Conservation (phyloP, 2,113 vertebrate genomes). For the Sialia sialis region DNA sequence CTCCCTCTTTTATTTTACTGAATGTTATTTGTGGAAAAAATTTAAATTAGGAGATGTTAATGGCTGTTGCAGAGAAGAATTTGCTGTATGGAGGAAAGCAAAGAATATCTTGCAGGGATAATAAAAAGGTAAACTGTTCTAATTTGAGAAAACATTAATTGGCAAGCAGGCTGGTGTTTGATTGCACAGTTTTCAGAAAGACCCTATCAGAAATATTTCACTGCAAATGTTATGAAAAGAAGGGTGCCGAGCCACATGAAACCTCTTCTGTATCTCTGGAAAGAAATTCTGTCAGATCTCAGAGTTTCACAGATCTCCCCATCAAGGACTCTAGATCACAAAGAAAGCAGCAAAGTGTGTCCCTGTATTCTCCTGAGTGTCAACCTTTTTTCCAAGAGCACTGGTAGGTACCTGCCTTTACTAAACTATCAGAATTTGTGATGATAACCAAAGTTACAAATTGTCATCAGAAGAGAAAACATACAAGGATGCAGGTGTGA, state of each 20-base stretch:
- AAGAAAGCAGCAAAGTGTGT: neutral
- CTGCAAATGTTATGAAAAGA: neutral
- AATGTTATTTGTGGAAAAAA: neutral
- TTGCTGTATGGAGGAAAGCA: neutral
- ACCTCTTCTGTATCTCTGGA: neutral
- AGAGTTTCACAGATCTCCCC: neutral
- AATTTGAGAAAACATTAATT: neutral
- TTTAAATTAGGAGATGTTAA: neutral
- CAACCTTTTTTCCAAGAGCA: neutral
- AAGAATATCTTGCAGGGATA: neutral
- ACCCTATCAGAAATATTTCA: neutral
- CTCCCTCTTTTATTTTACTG: neutral
- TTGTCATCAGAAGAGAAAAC: neutral
- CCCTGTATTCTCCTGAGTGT: neutral
- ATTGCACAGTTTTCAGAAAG: neutral
- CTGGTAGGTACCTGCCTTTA: neutral
- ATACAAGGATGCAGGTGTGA: neutral
- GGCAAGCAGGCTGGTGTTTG: neutral
- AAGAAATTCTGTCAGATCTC: neutral
- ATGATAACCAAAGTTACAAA: neutral
- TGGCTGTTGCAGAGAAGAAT: neutral
- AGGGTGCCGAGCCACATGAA: neutral
- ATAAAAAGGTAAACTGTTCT: neutral
- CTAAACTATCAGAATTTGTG: neutral
- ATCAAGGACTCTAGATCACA: neutral